These are phyloP conservation scores for Oreortyx pictus DNA, from an alignment of 2,797 vertebrate species.

Conservation along the genomic window DNA sequence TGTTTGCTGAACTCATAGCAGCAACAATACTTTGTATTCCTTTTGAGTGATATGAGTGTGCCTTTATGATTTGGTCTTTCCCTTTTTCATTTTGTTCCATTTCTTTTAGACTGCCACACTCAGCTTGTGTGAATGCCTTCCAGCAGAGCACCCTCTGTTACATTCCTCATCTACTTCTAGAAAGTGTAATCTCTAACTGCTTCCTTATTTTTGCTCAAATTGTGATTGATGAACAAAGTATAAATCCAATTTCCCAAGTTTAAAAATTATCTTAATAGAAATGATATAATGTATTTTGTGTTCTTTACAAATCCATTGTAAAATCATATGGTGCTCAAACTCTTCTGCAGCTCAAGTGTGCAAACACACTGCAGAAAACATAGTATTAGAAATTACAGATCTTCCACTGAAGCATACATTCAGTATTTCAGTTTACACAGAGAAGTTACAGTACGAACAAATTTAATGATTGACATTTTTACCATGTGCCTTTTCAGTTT, in stretches of 20 bases:
- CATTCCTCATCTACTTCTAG: neutral
- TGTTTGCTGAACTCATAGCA: neutral
- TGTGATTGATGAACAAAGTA: neutral
- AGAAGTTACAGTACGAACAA: neutral
- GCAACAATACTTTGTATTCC: neutral
- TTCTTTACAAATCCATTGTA: neutral
- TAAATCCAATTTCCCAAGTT: neutral
- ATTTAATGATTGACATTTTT: neutral
- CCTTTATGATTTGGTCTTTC: neutral
- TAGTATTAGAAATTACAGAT: neutral
- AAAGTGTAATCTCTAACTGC: neutral
- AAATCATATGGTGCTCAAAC: neutral
- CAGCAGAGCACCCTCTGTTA: neutral
- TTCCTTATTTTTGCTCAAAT: neutral
- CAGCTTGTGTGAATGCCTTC: neutral
- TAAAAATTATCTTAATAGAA: neutral
- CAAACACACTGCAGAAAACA: neutral
- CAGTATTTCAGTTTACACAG: neutral
- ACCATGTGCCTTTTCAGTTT: constrained; percentile 4
- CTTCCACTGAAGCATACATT: neutral
- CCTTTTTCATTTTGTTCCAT: neutral
- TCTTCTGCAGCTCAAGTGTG: neutral
- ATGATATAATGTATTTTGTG: neutral
- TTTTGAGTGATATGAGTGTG: neutral
- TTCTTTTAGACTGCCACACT: neutral